Evolutionary conservation across 2,888 invertebrate genomes (phyloP), one percentile per base, ranked within the genome.

Genomic region (Amblyteles armatorius): DNA sequence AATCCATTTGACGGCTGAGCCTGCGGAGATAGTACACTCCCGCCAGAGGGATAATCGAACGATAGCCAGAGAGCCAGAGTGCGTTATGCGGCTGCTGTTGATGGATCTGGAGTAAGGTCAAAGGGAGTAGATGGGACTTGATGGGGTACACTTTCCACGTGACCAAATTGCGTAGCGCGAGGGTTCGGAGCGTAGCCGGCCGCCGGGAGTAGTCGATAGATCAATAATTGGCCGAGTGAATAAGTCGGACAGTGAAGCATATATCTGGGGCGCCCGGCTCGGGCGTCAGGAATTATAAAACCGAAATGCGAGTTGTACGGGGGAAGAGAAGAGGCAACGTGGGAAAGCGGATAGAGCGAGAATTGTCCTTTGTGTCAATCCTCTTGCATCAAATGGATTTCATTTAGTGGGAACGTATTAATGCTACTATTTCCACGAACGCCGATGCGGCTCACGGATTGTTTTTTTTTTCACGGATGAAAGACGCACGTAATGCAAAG

Each of bases 401-500:
- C n/a, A 7, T 22, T 40, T 36, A 67, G 7, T 3, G n/a, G 13
- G 65, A 16, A 50, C 22, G 33, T 36, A 76, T 76, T 67, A 36
- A 11, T 13, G 7, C 50, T 16, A 13, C n/a, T n/a, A 74, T 65
- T 52, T 65, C 26, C 22, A 52, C 16, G 50, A 19, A 22, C 48
- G 40, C 16, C 19, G 22, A 57, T 29, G 40, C 65, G 52, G 29
- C 22, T 0, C 22, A 22, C n/a, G 52, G 40, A 50, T 67, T 33
- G 16, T 50, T 76, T 65, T 9, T 76, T 76, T 50, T 36, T 67
- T 65, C 19, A 19, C 60, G 11, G 67, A 76, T 68, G 74, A 74
- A 83, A 84, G 65, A 68, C 68, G 69, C 69, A 55, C 83, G 52
- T 79, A 78, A 85, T 84, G 73, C 77, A 73, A 67, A 82, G 68